Conservation (phyloP, 2,113 vertebrate genomes). For the Micromys minutus region DNA sequence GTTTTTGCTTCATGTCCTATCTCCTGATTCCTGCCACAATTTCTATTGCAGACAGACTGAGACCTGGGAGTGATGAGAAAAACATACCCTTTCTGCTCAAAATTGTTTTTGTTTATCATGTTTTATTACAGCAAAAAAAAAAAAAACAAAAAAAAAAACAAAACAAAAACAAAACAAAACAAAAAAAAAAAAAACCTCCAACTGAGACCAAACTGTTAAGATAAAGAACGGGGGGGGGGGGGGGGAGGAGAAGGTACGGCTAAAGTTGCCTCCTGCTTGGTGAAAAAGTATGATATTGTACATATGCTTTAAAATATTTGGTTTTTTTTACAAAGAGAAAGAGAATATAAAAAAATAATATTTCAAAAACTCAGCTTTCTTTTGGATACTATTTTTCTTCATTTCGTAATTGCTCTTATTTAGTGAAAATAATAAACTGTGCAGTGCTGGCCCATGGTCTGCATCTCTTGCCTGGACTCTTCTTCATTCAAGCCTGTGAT, state of each 20-base stretch:
- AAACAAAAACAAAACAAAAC: too few relatives aligned
- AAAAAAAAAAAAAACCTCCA: neutral
- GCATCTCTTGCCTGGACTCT: neutral
- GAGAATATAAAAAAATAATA: neutral
- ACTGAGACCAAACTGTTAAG: neutral
- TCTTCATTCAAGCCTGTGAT: neutral
- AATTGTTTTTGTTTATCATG: neutral
- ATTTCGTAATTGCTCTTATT: neutral
- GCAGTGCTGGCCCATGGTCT: too few relatives aligned
- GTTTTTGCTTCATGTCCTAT: neutral
- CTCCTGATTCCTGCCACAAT: neutral
- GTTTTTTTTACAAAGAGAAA: neutral
- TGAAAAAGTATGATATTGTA: neutral
- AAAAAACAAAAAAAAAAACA: too few relatives aligned
- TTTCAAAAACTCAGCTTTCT: neutral
- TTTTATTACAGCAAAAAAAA: neutral
- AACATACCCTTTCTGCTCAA: neutral
- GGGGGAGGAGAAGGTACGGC: neutral
- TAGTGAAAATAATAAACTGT: neutral
- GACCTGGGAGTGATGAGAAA: neutral
- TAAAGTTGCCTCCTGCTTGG: neutral
- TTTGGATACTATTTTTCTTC: neutral
- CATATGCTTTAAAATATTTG: neutral
- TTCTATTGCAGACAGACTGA: neutral
- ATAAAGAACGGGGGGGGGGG: neutral